These are phyloP conservation scores for Bufo bufo DNA, from an alignment of 2,113 vertebrate species.

Conservation along the genomic window DNA sequence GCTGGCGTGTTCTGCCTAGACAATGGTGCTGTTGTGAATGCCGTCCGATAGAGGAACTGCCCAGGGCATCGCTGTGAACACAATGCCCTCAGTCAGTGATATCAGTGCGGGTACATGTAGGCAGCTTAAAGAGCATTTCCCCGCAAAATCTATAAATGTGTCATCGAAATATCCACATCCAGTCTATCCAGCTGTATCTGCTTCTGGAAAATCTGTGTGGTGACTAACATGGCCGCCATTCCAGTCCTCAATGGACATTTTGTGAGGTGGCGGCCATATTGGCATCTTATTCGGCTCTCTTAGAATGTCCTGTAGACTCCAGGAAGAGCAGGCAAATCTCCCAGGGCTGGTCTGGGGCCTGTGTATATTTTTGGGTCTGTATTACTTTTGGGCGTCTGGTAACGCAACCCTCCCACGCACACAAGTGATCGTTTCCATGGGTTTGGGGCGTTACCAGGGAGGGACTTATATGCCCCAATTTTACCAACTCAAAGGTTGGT, in stretches of 20 bases:
- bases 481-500: too few relatives aligned
- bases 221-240: background rate
- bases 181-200: background rate
- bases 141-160: background rate
- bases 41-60: slow-evolving; percentile 7
- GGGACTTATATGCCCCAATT: too few relatives aligned
- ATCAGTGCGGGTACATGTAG: background rate
- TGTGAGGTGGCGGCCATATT: background rate
- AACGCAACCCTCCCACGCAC: too few relatives aligned
- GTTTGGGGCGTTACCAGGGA: too few relatives aligned
- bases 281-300: background rate
- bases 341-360: background rate
- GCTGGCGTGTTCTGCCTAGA: background rate
- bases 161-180: background rate
- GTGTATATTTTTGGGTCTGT: too few relatives aligned
- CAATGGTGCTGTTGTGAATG: background rate
- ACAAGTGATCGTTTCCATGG: too few relatives aligned
- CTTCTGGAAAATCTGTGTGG: background rate
- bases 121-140: slow-evolving; percentile 30
- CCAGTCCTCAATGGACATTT: background rate
- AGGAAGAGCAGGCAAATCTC: background rate
- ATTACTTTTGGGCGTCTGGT: too few relatives aligned
- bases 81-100: slow-evolving; percentile 21
- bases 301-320: background rate
- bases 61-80: slow-evolving; percentile 7